These are phyloP conservation scores for Anguilla japonica DNA, from an alignment of 2,113 vertebrate genomes.

Conservation along the genomic window DNA sequence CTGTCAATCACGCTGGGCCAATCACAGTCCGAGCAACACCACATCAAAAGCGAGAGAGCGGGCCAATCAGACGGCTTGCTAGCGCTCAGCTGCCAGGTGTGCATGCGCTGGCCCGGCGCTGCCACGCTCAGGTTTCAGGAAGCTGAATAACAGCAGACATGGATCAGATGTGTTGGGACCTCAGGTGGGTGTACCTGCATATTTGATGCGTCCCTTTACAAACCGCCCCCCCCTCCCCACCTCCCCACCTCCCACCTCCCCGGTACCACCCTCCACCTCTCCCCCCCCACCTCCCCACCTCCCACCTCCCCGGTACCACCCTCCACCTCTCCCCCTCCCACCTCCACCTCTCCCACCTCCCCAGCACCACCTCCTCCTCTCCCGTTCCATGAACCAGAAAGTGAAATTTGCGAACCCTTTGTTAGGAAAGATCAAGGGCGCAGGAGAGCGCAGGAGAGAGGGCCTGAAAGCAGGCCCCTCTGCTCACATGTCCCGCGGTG, in stretches of 20 bases:
- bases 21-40: not conserved
- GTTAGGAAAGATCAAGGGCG: not conserved
- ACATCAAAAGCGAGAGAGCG: not conserved
- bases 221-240: not conserved
- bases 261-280: not conserved
- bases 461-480: not conserved
- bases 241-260: not conserved
- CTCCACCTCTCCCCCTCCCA: no score
- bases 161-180: no score
- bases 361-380: not conserved
- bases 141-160: no score
- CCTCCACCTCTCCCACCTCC: not conserved
- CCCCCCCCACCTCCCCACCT: not conserved
- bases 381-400: not conserved
- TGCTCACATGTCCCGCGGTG: not conserved
- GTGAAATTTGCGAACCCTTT: not conserved
- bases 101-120: no score
- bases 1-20: constrained; percentile 8
- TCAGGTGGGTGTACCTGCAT: not conserved
- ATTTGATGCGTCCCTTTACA: no score
- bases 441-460: not conserved
- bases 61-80: not conserved
- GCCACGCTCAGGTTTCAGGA: no score
- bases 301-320: no score
- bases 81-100: not conserved